Conservation (phyloP, 2,113 vertebrate species). For the Nerophis lumbriciformis region DNA sequence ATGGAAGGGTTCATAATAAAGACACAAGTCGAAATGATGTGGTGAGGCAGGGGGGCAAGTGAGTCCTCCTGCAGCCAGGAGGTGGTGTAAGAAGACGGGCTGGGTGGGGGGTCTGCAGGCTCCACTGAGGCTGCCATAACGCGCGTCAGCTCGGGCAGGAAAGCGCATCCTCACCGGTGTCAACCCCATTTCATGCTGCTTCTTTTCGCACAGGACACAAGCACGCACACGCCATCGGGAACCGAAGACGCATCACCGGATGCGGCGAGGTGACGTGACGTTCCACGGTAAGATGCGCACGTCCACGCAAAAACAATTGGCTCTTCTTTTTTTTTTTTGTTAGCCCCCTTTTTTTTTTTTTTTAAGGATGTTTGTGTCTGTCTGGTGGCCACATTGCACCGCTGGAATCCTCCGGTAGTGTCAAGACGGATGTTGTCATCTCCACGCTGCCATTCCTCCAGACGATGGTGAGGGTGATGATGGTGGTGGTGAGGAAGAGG, state of each 20-base stretch:
- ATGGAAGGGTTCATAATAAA: too few species aligned
- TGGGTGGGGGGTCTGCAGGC: conserved; percentile 60
- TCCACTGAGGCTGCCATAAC: conserved; percentile 50
- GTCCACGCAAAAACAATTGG: neutral
- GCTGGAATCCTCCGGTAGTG: neutral
- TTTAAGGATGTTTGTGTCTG: neutral
- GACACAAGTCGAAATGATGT: too few species aligned
- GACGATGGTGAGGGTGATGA: neutral
- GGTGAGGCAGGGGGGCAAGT: neutral
- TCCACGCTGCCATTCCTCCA: conserved; percentile 18
- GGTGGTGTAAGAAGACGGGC: conserved; percentile 37
- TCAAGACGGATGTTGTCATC: neutral
- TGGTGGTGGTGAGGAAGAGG: too few species aligned
- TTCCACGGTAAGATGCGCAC: conserved; percentile 48
- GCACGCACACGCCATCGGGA: conserved; percentile 2
- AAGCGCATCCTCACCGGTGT: conserved; percentile 45
- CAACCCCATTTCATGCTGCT: conserved; percentile 3
- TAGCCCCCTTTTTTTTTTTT: too few species aligned
- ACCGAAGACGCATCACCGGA: conserved; percentile 18
- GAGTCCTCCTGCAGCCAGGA: conserved; percentile 26
- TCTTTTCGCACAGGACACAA: neutral
- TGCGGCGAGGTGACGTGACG: conserved; percentile 44
- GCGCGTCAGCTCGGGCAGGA: conserved; percentile 30
- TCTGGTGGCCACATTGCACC: neutral
- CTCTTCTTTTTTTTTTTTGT: neutral